Evolutionary conservation across 2,888 invertebrate species (phyloP).

Genomic region (Beris chalybata): DNA sequence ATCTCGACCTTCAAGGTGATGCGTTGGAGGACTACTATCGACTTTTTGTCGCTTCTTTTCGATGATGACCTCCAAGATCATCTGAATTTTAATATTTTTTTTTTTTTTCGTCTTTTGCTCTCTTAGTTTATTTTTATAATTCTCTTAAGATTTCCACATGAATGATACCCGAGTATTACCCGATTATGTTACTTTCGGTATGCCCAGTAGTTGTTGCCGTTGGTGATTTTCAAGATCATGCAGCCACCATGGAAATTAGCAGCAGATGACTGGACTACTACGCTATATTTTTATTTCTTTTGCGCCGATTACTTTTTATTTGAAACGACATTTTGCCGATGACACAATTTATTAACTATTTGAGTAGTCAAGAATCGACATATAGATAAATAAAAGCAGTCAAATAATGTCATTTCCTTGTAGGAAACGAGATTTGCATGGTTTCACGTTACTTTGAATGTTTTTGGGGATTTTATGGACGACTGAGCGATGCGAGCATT

Average conservation of each 20-base stretch:
- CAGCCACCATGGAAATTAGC: slow-evolving; percentile 14
- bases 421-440: not conserved
- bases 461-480: too few species aligned
- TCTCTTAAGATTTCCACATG: slow-evolving; percentile 25
- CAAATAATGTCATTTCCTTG: slow-evolving; percentile 11
- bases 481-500: too few species aligned
- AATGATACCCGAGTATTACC: slow-evolving; percentile 6
- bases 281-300: slow-evolving; percentile 15
- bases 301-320: slow-evolving; percentile 6
- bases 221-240: not conserved
- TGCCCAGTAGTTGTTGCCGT: slow-evolving; percentile 4
- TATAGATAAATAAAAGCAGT: not conserved
- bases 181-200: not conserved
- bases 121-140: not conserved
- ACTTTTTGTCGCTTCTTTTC: slow-evolving; percentile 24
- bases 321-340: slow-evolving; percentile 18
- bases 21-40: slow-evolving; percentile 31
- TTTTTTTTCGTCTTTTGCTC: slow-evolving; percentile 1
- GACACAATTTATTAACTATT: slow-evolving; percentile 17
- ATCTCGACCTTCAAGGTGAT: slow-evolving; percentile 24
- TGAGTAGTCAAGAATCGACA: slow-evolving; percentile 5
- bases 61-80: slow-evolving; percentile 28
- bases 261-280: slow-evolving; percentile 6
- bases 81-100: slow-evolving; percentile 14
- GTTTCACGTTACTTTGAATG: too few species aligned